Conservation (phyloP, 2,888 invertebrate species). For the Caenorhabditis auriculariae region DNA sequence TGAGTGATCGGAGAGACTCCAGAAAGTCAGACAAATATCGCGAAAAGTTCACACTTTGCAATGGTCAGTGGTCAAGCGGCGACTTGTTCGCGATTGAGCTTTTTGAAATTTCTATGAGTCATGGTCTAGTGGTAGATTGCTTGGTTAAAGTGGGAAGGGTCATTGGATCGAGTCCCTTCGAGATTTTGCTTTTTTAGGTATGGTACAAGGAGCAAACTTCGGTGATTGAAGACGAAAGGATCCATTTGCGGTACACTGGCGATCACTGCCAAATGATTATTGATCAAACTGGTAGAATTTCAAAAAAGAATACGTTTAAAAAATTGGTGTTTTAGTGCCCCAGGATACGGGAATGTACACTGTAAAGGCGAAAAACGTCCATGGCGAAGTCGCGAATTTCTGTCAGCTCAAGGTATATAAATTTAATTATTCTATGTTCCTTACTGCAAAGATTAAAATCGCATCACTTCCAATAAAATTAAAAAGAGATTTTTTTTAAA, state of each 20-base stretch:
- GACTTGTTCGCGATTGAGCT: no score
- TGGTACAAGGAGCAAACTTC: constrained; percentile 80
- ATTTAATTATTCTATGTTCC: no score
- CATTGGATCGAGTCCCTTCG: background rate
- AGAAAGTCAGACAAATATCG: no score
- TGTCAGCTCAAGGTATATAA: no score
- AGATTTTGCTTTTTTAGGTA: constrained; percentile 62
- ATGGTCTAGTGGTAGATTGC: no score
- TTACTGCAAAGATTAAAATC: no score
- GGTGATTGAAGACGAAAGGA: constrained; percentile 81
- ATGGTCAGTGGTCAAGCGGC: no score
- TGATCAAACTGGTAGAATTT: constrained; percentile 15
- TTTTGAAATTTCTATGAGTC: no score
- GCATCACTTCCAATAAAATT: no score
- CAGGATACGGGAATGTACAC: constrained; percentile 54
- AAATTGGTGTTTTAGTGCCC: constrained; percentile 3
- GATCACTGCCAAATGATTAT: constrained; percentile 74
- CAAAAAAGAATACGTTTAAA: background rate
- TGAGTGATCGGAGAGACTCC: no score
- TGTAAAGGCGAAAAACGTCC: constrained; percentile 73
- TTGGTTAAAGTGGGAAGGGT: background rate
- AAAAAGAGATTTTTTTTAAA: background rate
- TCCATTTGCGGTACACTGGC: constrained; percentile 75
- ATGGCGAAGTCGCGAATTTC: constrained; percentile 60
- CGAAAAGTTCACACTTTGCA: no score